Conservation (phyloP, 37 sponge, comb jelly and placozoan species). For the Hexactinellida sp. region DNA sequence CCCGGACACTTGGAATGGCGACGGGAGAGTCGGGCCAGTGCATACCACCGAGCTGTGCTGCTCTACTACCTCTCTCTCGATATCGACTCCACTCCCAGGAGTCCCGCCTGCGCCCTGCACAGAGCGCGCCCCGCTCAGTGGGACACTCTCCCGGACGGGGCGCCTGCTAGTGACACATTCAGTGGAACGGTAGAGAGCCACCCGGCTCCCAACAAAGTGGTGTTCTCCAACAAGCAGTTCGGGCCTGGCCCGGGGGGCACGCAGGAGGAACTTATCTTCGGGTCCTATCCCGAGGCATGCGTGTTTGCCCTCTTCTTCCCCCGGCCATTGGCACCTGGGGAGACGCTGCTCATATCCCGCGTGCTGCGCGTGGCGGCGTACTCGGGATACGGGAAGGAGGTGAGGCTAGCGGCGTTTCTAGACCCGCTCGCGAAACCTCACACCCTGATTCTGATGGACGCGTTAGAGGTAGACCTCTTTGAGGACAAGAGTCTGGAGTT, state of each 20-base stretch:
- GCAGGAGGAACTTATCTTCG: slow-evolving; percentile 5
- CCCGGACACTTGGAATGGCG: not conserved
- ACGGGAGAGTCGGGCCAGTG: not conserved
- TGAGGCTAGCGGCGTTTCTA: not conserved
- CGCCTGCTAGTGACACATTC: not conserved
- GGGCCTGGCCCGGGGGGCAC: not conserved
- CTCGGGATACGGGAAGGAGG: not conserved
- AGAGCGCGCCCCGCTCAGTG: not conserved
- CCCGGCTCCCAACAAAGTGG: not conserved
- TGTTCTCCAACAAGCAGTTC: not conserved
- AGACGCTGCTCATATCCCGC: not conserved
- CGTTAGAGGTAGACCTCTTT: not conserved
- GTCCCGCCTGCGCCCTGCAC: not conserved
- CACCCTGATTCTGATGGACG: not conserved
- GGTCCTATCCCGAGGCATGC: not conserved
- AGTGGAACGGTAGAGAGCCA: not conserved
- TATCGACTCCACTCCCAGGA: not conserved
- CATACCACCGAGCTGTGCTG: not conserved
- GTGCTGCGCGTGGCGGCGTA: not conserved
- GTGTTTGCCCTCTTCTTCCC: not conserved
- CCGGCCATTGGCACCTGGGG: not conserved
- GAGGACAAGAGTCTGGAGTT: not conserved
- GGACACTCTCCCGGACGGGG: not conserved
- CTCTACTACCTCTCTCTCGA: not conserved
- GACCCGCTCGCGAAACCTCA: not conserved